Evolutionary conservation across 2,113 vertebrate species (phyloP).

Genomic region (Hippocampus comes): DNA sequence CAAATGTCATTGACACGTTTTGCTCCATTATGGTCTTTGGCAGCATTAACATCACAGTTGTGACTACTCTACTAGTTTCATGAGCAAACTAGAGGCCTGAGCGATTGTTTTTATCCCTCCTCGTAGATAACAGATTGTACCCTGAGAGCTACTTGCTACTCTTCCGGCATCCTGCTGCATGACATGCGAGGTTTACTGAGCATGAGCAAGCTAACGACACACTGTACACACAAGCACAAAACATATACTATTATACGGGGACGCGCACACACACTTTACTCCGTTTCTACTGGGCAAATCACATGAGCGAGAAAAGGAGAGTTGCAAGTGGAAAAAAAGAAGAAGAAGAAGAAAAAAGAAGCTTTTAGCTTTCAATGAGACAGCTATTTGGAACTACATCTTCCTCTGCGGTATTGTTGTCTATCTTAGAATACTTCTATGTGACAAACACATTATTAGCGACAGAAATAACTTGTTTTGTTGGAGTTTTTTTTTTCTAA

Average conservation of each 20-base stretch:
- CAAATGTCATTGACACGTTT: slow-evolving; percentile 50
- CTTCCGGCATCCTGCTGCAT: slow-evolving; percentile 60
- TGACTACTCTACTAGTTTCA: slow-evolving; percentile 79
- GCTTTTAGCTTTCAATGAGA: neutral
- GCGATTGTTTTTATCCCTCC: slow-evolving; percentile 49
- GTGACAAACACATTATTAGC: neutral
- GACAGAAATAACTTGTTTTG: neutral
- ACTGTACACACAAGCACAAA: slow-evolving; percentile 14
- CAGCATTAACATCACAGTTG: slow-evolving; percentile 86
- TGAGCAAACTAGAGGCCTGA: slow-evolving; percentile 60
- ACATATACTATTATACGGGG: slow-evolving; percentile 5
- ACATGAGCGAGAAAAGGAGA: neutral
- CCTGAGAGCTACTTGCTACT: slow-evolving; percentile 70
- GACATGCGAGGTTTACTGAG: slow-evolving; percentile 50
- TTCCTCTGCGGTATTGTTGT: neutral
- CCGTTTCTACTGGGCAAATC: slow-evolving; percentile 23
- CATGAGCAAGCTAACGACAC: slow-evolving; percentile 9
- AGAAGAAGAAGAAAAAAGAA: neutral
- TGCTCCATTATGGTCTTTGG: slow-evolving; percentile 82
- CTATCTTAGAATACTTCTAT: neutral
- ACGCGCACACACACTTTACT: neutral
- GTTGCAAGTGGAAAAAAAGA: neutral
- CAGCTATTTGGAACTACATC: neutral
- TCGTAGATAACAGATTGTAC: slow-evolving; percentile 40
- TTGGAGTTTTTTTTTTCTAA: neutral